These are phyloP conservation scores for Ceratitis capitata DNA, from an alignment of 1,140 invertebrate species.

Conservation along the genomic window DNA sequence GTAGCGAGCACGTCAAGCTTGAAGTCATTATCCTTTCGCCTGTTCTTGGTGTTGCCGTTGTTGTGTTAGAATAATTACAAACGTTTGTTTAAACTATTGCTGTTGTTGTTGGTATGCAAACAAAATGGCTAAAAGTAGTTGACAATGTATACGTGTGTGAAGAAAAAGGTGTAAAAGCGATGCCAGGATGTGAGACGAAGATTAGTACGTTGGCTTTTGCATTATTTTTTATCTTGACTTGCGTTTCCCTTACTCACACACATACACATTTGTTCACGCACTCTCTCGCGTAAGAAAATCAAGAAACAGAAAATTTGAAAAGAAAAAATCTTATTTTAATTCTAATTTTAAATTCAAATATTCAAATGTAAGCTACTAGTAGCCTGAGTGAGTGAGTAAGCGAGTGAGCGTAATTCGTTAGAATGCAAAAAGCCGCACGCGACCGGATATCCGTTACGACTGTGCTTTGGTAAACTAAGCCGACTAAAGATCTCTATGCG, in stretches of 20 bases:
- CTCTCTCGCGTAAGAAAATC: background rate
- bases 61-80: no score
- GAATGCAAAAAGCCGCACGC: slow-evolving; percentile 26
- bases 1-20: background rate
- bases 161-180: background rate
- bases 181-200: background rate
- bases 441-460: slow-evolving; percentile 9
- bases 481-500: background rate
- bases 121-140: background rate
- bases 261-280: background rate
- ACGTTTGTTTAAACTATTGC: background rate
- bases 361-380: background rate
- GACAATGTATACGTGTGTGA: background rate
- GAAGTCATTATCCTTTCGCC: background rate
- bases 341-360: slow-evolving; percentile 31
- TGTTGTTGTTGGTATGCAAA: slow-evolving; percentile 10
- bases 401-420: slow-evolving; percentile 10
- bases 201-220: background rate
- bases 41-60: background rate
- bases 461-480: background rate
- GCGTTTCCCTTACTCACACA: background rate
- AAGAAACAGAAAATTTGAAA: background rate
- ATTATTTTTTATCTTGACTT: background rate
- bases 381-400: no score
- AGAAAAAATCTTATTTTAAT: background rate